phyloP scores from a whole-genome alignment of 2,797 vertebrate species.

The Rousettus madagascariensis region DNA sequence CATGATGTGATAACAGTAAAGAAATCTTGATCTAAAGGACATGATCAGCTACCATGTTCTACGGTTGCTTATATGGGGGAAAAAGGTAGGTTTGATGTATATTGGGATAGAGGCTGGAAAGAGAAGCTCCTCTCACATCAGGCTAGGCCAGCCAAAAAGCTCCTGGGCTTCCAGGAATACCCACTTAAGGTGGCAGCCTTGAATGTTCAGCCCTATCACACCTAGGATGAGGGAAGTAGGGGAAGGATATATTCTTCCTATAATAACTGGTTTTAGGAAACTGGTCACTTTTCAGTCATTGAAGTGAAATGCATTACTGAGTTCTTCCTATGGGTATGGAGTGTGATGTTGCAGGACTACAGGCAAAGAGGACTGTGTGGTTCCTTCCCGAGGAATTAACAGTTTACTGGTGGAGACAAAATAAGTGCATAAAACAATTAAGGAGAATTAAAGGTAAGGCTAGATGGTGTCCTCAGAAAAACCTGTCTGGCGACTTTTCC shows the following conservation, averaged over 20 bases:
- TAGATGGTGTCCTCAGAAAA: constrained; percentile 19
- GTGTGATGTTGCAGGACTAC: not conserved
- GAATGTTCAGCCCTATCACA: not conserved
- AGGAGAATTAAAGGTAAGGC: not conserved
- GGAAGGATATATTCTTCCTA: not conserved
- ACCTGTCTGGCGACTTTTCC: not conserved
- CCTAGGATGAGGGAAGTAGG: not conserved
- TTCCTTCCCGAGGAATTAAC: not conserved
- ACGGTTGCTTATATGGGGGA: not conserved
- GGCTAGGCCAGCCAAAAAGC: not conserved
- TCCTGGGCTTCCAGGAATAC: not conserved
- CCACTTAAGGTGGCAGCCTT: not conserved
- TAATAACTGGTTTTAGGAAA: not conserved
- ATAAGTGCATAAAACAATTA: not conserved
- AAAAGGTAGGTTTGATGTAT: not conserved
- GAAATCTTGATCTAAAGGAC: not conserved
- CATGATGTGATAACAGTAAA: not conserved
- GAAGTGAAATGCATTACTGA: not conserved
- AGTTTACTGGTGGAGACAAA: not conserved
- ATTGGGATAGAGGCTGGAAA: not conserved
- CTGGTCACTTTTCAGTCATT: not conserved
- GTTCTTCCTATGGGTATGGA: not conserved
- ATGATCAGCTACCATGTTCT: not conserved
- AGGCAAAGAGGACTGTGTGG: not conserved
- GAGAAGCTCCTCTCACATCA: not conserved